Evolutionary conservation across 2,797 vertebrate genomes (phyloP), one percentile per base, ranked within the genome.

Genomic region (Antennarius maculatus): DNA sequence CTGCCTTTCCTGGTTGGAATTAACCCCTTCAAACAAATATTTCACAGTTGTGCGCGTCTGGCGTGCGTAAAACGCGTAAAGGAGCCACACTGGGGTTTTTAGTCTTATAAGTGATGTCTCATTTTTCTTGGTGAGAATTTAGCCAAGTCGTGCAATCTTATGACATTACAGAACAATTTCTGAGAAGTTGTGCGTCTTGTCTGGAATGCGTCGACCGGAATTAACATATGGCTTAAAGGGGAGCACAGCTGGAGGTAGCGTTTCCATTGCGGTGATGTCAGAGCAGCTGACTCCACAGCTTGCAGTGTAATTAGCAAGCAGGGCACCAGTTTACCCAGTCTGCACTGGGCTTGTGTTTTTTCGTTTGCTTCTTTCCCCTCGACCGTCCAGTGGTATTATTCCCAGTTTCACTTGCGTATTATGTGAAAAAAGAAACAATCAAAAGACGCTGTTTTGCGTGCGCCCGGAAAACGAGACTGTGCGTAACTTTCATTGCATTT

Each of bases 191-290:
- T 81, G 90, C 84, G 90, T 92, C 87, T 91, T 89, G 90, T 89
- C 84, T 83, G 82, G 91, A 91, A 65, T 88, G 77, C 70, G 74
- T 53, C 73, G 81, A 69, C 87, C 91, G 71, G 94, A 94, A 95
- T 94, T 86, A 98, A 94, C 97, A 99, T 98, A 98, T 99, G 97
- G 97, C 95, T 93, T 96, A 95, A 97, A 96, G 96, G 93, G 93
- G 94, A 94, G 96, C 97, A 98, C 97, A 99, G 97, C 97, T 99
- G 97, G 97, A 99, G 97, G 96, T 96, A 97, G 95, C 96, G 95
- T 97, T 98, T 97, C 96, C 96, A 96, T 96, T 95, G 97, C 96
- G 94, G 96, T 99, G 97, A 98, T 98, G 97, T 99, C 97, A 99
- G 97, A 98, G 97, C 97, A 99, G 97, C 97, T 99, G 97, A 99